Percentiles rank a stretch among this genome's conserved stretches.
Conservation (phyloP, 2,797 vertebrate species). For the Tokudaia muenninki region DNA sequence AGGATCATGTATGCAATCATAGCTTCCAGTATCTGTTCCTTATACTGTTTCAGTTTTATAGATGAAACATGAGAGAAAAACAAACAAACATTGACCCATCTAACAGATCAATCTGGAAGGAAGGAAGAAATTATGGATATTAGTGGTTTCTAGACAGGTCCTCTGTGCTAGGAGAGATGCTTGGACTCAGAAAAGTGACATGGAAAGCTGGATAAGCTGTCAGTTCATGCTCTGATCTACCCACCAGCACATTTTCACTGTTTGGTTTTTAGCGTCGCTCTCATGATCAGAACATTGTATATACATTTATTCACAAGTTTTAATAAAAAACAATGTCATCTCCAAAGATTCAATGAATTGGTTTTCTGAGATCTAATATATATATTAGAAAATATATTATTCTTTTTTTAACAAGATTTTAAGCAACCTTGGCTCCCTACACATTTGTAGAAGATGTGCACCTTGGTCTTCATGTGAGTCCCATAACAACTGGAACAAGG, state of each 20-base stretch:
- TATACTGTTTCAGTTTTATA: neutral
- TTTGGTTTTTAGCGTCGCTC: neutral
- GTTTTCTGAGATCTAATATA: neutral
- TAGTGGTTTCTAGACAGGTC: neutral
- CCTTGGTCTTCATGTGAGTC: neutral
- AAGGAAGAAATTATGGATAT: neutral
- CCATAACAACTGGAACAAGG: neutral
- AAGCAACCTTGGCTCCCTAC: neutral
- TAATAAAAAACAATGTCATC: neutral
- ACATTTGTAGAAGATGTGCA: neutral
- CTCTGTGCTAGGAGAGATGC: neutral
- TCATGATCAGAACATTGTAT: neutral
- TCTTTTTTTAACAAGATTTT: neutral
- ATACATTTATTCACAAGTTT: neutral
- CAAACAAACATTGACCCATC: neutral
- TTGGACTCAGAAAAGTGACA: neutral
- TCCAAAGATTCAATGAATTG: neutral
- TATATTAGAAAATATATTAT: too few relatives aligned
- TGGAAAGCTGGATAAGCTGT: neutral
- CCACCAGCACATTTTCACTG: neutral
- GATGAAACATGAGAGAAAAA: neutral
- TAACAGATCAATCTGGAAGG: neutral
- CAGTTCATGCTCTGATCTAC: neutral
- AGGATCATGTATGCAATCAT: neutral
- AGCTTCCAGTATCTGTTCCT: neutral